Percentiles rank a stretch among this genome's conserved stretches.
These are phyloP conservation scores for Dione juno DNA, from an alignment of 2,888 invertebrate species.

Conservation along the genomic window DNA sequence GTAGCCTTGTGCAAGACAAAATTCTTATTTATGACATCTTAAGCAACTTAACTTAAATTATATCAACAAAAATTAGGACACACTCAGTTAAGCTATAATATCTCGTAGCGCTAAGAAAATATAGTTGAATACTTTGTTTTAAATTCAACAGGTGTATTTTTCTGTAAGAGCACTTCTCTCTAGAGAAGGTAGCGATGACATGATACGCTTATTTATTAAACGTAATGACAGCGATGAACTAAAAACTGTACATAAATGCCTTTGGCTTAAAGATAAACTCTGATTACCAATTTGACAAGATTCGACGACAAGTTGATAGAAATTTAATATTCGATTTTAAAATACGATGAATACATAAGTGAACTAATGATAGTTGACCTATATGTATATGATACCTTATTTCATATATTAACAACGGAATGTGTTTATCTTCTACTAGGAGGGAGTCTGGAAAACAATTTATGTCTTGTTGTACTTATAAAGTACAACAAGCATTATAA, in stretches of 20 bases:
- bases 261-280: background rate
- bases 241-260: background rate
- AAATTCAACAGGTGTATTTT: conserved; percentile 18
- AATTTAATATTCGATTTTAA: background rate
- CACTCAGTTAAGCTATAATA: background rate
- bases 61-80: conserved; percentile 20
- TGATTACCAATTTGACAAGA: background rate
- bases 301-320: background rate
- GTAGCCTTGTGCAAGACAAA: conserved; percentile 19
- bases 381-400: no score
- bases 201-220: conserved; percentile 34
- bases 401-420: background rate
- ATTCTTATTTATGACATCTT: conserved; percentile 32
- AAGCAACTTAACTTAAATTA: conserved; percentile 27
- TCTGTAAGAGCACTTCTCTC: conserved; percentile 16
- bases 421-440: background rate
- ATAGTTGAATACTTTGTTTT: conserved; percentile 4
- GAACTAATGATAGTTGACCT: background rate
- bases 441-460: background rate
- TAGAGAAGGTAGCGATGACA: conserved; percentile 30
- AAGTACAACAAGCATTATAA: background rate
- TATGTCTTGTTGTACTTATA: no score
- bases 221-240: conserved; percentile 12
- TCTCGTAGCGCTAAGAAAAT: conserved; percentile 11
- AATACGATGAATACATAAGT: background rate